Evolutionary conservation across 2,888 invertebrate species (phyloP).

Genomic region (Azorinus chamasolen): DNA sequence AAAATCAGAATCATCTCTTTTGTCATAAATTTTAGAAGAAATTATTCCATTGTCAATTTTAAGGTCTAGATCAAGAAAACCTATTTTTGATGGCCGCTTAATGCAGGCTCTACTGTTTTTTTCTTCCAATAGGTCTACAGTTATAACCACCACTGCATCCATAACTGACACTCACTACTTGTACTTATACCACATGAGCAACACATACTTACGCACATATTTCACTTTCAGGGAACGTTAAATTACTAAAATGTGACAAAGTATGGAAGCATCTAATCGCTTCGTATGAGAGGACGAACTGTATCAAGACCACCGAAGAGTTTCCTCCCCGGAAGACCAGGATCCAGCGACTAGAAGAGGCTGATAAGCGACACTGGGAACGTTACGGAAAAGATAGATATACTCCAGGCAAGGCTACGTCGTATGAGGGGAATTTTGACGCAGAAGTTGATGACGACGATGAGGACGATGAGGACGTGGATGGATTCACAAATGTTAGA

Average conservation of each 20-base stretch:
- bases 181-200: no score
- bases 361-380: background rate
- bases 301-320: slow-evolving; percentile 48
- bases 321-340: slow-evolving; percentile 35
- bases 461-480: slow-evolving; percentile 6
- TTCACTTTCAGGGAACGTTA: slow-evolving; percentile 76
- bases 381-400: slow-evolving; percentile 22
- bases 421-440: slow-evolving; percentile 14
- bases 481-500: background rate
- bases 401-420: slow-evolving; percentile 15
- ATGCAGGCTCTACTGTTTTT: no score
- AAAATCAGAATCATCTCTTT: no score
- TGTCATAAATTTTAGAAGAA: no score
- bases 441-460: slow-evolving; percentile 1
- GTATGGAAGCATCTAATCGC: slow-evolving; percentile 73
- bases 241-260: slow-evolving; percentile 70
- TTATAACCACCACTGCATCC: no score
- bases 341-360: slow-evolving; percentile 9
- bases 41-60: no score
- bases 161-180: no score
- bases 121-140: no score
- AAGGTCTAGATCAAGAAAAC: no score
- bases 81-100: no score
- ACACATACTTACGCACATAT: no score
- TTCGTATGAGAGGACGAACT: slow-evolving; percentile 53